Base-by-base conservation (phyloP, 1,140 invertebrate species). In the Drosophila ohnishii region DNA sequence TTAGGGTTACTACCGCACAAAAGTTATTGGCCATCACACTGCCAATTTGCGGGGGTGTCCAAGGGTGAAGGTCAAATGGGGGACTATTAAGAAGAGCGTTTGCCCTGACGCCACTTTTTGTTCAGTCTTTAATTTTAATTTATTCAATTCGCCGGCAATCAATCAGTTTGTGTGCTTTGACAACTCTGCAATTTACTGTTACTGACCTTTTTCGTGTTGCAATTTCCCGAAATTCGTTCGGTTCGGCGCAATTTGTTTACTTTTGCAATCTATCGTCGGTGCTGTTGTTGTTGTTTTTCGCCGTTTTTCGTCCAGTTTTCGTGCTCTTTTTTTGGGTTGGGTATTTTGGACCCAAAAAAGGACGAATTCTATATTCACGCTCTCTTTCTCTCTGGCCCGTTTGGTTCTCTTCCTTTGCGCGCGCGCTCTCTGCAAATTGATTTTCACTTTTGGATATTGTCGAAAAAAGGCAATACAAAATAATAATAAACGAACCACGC, bases 401-500 rank as follows among this genome's bases (percentile, higher is more conserved):
- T 25, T 61, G 30, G 37, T 57, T 63, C 59, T 74, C 63, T 57
- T 59, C 64, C 63, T 75, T 44, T 47, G 75, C 66, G 75, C 83
- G 83, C 83, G 83, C 83, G 81, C 75, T 53, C 75, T 86, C 57
- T 55, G 58, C 80, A 76, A 87, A 86, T 86, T 87, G 83, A 86
- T 86, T 86, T 86, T 86, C 83, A 86, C 83, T 86, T 86, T 86
- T 86, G 84, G 84, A 65, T 65, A 75, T 76, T 76, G 61, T 75
- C 50, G 75, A 50, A 50, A 86, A 67, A 73, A 66, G 56, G 62
- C 76, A 66, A 75, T 65, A 44, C 67, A 57, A 77, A 70, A 80
- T 71, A 61, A 70, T 78, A 53, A 80, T 60, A 73, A 65, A 74
- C 65, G 69, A 71, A 67, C 58, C 47, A 59, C 53, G 64, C 80